phyloP scores from a whole-genome alignment of 2,888 invertebrate species.

The Portevinia maculata region DNA sequence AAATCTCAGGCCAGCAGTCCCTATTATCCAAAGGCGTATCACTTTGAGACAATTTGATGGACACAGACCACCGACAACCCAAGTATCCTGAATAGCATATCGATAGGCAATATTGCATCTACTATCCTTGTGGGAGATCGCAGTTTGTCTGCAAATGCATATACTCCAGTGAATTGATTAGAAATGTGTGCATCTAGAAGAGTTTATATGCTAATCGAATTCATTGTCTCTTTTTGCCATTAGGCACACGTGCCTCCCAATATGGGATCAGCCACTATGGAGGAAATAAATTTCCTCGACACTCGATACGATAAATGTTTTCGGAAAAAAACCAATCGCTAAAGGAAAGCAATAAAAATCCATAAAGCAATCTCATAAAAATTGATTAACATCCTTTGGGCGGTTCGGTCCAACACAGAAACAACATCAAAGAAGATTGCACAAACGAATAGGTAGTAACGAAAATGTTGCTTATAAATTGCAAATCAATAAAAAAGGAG shows the following conservation, averaged over 20 bases:
- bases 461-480: conserved; percentile 45
- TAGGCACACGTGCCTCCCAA: conserved; percentile 30
- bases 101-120: neutral
- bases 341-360: conserved; percentile 67
- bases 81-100: neutral
- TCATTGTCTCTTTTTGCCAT: conserved; percentile 8
- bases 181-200: conserved; percentile 9
- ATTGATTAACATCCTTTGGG: conserved; percentile 66
- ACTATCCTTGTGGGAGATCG: neutral
- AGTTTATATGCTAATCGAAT: neutral
- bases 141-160: neutral
- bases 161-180: conserved; percentile 25
- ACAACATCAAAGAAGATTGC: conserved; percentile 11
- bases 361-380: conserved; percentile 67
- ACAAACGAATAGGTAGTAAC: neutral
- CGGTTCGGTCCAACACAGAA: neutral
- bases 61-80: neutral
- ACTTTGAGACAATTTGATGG: conserved; percentile 3
- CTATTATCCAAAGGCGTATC: conserved; percentile 1
- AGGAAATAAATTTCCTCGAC: conserved; percentile 41
- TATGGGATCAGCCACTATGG: neutral
- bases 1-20: neutral
- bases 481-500: conserved; percentile 35
- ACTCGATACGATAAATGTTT: conserved; percentile 55
- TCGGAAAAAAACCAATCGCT: conserved; percentile 31